Percentiles rank a stretch among this genome's conserved stretches.
Evolutionary conservation across 2,113 vertebrate species (phyloP).

Genomic region (Paraplagusia blochii): DNA sequence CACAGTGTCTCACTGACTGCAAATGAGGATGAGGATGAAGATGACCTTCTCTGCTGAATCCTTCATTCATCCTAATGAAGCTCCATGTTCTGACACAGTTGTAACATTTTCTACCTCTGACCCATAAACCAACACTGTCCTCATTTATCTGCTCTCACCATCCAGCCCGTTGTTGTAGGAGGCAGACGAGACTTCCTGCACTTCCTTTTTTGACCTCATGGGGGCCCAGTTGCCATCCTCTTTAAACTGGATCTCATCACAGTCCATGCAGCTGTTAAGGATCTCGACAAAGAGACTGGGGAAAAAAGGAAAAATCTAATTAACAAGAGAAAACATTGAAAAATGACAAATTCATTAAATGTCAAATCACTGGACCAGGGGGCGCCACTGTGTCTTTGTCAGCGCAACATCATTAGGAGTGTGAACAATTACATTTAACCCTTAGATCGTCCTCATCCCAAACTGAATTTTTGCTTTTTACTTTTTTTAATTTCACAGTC

Average conservation of each 20-base stretch:
- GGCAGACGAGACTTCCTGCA: conserved; percentile 89
- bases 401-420: no score
- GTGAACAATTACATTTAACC: no score
- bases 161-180: conserved; percentile 86
- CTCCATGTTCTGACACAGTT: background rate
- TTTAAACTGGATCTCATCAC: conserved; percentile 98
- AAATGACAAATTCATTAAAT: no score
- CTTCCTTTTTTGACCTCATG: conserved; percentile 95
- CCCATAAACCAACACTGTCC: background rate
- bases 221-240: conserved; percentile 97
- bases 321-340: no score
- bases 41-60: background rate
- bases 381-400: no score
- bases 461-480: no score
- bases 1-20: conserved; percentile 38
- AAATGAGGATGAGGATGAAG: conserved; percentile 5
- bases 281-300: conserved; percentile 97
- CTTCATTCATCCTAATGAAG: conserved; percentile 10
- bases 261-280: conserved; percentile 93
- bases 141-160: conserved; percentile 68
- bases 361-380: no score
- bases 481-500: no score
- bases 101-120: background rate
- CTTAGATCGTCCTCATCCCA: no score
- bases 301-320: conserved; percentile 8